These are phyloP conservation scores for Drosophila prolongata DNA, from an alignment of 2,888 invertebrate genomes.

Conservation along the genomic window DNA sequence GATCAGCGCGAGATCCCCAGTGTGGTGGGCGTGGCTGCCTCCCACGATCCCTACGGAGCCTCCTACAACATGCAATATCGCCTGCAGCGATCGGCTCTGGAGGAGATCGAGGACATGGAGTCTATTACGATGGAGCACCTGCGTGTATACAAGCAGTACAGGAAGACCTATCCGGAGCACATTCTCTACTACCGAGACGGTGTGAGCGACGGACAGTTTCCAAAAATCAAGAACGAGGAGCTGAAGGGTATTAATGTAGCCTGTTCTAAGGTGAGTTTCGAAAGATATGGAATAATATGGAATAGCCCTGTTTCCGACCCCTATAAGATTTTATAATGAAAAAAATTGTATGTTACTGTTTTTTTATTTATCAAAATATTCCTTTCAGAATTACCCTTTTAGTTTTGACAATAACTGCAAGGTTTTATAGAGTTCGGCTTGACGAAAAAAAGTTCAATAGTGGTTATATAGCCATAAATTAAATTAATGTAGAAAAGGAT, in stretches of 20 bases:
- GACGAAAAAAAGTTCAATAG: too few relatives aligned
- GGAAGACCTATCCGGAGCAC: constrained; percentile 83
- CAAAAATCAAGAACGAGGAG: constrained; percentile 86
- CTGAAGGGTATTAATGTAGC: constrained; percentile 89
- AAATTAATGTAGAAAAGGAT: too few relatives aligned
- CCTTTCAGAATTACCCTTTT: too few relatives aligned
- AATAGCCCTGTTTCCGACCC: too few relatives aligned
- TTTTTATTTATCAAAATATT: too few relatives aligned
- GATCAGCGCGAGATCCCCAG: constrained; percentile 87
- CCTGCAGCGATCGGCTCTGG: constrained; percentile 90
- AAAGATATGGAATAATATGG: too few relatives aligned
- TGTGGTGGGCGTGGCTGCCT: constrained; percentile 91
- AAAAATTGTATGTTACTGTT: too few relatives aligned
- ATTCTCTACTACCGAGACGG: constrained; percentile 94
- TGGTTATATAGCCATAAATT: too few relatives aligned
- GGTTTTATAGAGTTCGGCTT: too few relatives aligned
- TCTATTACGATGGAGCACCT: constrained; percentile 89
- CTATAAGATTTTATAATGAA: too few relatives aligned
- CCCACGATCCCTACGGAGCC: constrained; percentile 88
- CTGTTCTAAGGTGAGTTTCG: constrained; percentile 84
- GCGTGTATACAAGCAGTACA: constrained; percentile 85
- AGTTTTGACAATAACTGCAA: too few relatives aligned
- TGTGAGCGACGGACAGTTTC: constrained; percentile 94
- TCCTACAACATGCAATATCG: constrained; percentile 91
- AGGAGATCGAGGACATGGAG: constrained; percentile 91